These are phyloP conservation scores for Parnassius smintheus DNA, from an alignment of 2,888 invertebrate genomes.

Conservation along the genomic window DNA sequence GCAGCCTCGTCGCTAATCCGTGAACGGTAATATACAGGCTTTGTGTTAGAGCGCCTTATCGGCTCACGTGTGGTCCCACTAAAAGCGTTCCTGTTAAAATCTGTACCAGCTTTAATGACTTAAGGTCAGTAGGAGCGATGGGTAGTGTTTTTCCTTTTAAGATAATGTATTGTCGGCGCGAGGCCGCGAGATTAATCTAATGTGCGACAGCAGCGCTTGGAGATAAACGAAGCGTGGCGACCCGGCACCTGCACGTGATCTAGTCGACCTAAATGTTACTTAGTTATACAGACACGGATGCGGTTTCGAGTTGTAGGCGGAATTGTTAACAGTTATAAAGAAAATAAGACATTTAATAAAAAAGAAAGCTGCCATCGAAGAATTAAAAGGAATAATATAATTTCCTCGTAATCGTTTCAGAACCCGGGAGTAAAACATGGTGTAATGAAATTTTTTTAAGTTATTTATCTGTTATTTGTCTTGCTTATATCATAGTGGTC, in stretches of 20 bases:
- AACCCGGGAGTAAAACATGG: no score
- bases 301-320: background rate
- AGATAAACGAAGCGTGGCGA: constrained; percentile 9
- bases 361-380: no score
- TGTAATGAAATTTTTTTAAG: no score
- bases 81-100: constrained; percentile 28
- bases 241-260: background rate
- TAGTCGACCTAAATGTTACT: background rate
- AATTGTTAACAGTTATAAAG: no score
- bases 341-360: no score
- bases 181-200: constrained; percentile 16
- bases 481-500: no score
- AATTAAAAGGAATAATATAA: no score
- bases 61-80: constrained; percentile 33
- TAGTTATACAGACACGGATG: no score
- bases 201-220: constrained; percentile 12
- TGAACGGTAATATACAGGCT: constrained; percentile 24
- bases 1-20: constrained; percentile 13
- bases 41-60: constrained; percentile 35
- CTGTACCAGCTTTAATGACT: constrained; percentile 15
- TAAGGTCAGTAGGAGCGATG: constrained; percentile 22
- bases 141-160: constrained; percentile 9
- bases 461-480: no score
- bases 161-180: constrained; percentile 11
- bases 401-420: no score